Base-by-base conservation (phyloP, 2,888 invertebrate species). In the Xestia ashworthii region DNA sequence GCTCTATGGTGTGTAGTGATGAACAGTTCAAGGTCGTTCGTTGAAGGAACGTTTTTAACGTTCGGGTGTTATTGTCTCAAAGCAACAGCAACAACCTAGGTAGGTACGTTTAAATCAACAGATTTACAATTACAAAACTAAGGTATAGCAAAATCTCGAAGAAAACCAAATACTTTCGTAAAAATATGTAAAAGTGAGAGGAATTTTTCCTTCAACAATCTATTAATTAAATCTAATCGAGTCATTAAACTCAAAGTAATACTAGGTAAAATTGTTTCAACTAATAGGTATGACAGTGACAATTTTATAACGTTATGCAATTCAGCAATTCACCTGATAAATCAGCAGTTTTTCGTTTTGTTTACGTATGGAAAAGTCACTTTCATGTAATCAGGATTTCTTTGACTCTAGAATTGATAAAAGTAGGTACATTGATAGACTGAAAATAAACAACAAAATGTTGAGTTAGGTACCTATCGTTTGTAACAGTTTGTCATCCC, bases 291-390 rank as follows among this genome's bases (percentile, higher is more conserved):
- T 14, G 32, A 9, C 12, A n/a, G 72, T 48, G 38, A 48, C 4
- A 4, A 67, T 65, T 71, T 71, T 71, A 19, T 67, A 71, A 71
- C 12, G 38, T 71, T 78, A 71, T 46, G 71, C 66, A 79, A 79
- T 67, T 67, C 67, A 14, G 38, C 60, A 72, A 78, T 16, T 79
- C 38, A 71, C 62, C 66, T 53, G 12, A 25, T 25, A 38, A 2
- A 25, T 38, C 22, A 78, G 48, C n/a, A 60, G 12, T 25, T 60
- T 77, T 78, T 41, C 4, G 5, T 55, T 70, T n/a, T 48, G 32
- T 55, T 25, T 69, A 62, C 9, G 0, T 3, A 22, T 9, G 38
- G 16, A 16, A 69, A 78, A 32, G 41, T 55, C 55, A 65, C 70
- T 70, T 41, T 78, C 25, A 48, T 19, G 19, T 32, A 48, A 74